Conservation (phyloP, 2,888 invertebrate genomes). For the Nemotelus nigrinus region DNA sequence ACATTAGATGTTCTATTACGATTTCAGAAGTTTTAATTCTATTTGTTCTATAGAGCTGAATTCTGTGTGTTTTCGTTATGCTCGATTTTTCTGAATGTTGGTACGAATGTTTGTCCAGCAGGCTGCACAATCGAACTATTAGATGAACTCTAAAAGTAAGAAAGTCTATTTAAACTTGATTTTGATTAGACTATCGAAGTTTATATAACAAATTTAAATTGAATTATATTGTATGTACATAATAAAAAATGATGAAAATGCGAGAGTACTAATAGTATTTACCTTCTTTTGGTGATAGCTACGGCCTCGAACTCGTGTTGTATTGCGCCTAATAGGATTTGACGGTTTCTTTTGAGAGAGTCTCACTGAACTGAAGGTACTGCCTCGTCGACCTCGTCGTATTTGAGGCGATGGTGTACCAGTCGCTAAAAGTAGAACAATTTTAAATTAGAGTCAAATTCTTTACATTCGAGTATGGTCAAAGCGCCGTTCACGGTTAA, state of each 20-base stretch:
- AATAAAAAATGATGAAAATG: too few species aligned
- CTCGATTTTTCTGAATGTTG: slow-evolving; percentile 62
- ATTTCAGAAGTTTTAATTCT: background rate
- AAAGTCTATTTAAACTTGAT: background rate
- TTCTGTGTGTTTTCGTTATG: slow-evolving; percentile 58
- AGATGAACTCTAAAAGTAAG: slow-evolving; percentile 59
- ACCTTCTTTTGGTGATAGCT: slow-evolving; percentile 65
- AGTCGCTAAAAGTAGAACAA: slow-evolving; percentile 56
- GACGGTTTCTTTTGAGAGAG: slow-evolving; percentile 67
- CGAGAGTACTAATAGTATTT: background rate
- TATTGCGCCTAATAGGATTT: slow-evolving; percentile 69
- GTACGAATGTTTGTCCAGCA: slow-evolving; percentile 57
- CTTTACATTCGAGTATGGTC: background rate
- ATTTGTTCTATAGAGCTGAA: slow-evolving; percentile 52
- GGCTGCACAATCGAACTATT: slow-evolving; percentile 61
- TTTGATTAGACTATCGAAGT: too few species aligned
- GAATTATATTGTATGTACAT: too few species aligned
- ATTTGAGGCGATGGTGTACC: slow-evolving; percentile 65
- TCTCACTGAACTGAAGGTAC: slow-evolving; percentile 70
- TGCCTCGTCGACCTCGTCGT: slow-evolving; percentile 62
- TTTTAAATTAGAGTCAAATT: background rate
- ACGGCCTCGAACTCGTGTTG: slow-evolving; percentile 66
- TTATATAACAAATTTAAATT: too few species aligned
- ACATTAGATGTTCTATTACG: background rate
- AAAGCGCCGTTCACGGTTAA: too few species aligned